These are phyloP conservation scores for Lycocorax pyrrhopterus DNA, from an alignment of 2,113 vertebrate genomes.

Conservation along the genomic window DNA sequence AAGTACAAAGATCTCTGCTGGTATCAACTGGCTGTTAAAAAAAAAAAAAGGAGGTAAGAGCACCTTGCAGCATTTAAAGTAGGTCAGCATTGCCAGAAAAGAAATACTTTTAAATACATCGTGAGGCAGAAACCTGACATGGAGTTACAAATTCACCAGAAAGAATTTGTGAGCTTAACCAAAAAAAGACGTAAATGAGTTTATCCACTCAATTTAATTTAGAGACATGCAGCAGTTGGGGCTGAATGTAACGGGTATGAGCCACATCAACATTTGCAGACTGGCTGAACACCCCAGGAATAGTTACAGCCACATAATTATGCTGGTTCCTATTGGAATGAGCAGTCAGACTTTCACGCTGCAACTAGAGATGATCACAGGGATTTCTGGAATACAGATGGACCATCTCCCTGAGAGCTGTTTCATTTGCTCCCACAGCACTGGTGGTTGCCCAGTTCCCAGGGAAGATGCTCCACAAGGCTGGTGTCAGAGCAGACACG, in stretches of 20 bases:
- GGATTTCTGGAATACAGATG: not conserved
- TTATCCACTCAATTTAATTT: not conserved
- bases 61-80: not conserved
- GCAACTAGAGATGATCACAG: not conserved
- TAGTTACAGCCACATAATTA: not conserved
- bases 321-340: not conserved
- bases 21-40: not conserved
- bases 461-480: not conserved
- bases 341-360: not conserved
- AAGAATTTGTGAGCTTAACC: not conserved
- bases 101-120: not conserved
- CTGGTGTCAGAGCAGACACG: fast-evolving
- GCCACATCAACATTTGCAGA: not conserved
- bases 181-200: not conserved
- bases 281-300: fast-evolving
- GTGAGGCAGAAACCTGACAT: not conserved
- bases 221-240: not conserved
- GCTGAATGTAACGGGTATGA: fast-evolving
- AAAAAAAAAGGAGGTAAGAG: not conserved
- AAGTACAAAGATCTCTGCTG: conserved; percentile 24
- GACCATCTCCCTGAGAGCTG: not conserved
- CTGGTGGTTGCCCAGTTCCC: fast-evolving
- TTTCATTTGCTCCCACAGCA: not conserved
- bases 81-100: not conserved
- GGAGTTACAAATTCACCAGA: not conserved